Evolutionary conservation across 1,140 invertebrate species (phyloP).

Genomic region (Monochamus saltuarius): DNA sequence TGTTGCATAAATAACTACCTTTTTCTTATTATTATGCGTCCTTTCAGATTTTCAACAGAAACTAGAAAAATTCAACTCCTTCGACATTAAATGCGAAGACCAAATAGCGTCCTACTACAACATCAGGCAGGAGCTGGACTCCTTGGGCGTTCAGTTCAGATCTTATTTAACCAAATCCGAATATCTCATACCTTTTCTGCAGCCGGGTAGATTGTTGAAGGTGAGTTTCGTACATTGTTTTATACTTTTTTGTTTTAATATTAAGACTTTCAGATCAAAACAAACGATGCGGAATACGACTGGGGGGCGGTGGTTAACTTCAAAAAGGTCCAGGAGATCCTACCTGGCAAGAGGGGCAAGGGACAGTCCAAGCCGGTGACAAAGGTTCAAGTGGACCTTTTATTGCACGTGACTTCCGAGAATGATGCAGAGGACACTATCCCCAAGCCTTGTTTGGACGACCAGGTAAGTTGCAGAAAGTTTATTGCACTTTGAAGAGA

Average conservation of each 20-base stretch:
- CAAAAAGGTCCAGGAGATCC: slow-evolving; percentile 65
- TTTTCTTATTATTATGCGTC: too few relatives aligned
- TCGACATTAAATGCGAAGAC: slow-evolving; percentile 72
- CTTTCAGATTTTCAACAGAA: slow-evolving; percentile 71
- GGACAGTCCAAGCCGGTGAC: slow-evolving; percentile 60
- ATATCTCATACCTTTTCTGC: slow-evolving; percentile 90
- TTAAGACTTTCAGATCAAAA: slow-evolving; percentile 69
- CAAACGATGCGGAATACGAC: slow-evolving; percentile 84
- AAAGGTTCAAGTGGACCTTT: slow-evolving; percentile 76
- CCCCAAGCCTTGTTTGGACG: slow-evolving; percentile 65
- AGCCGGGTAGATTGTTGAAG: slow-evolving; percentile 90
- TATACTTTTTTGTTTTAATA: slow-evolving; percentile 48
- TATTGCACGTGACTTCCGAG: slow-evolving; percentile 71
- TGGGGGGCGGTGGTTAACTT: slow-evolving; percentile 97
- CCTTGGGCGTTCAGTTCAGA: slow-evolving; percentile 72
- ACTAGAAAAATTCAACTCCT: slow-evolving; percentile 64
- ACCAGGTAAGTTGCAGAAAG: slow-evolving; percentile 53
- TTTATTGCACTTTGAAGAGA: background rate
- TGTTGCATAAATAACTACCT: too few relatives aligned
- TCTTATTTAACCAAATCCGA: slow-evolving; percentile 81
- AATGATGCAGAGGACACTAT: slow-evolving; percentile 57
- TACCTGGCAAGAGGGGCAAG: slow-evolving; percentile 50
- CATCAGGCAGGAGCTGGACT: slow-evolving; percentile 78
- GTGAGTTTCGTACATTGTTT: slow-evolving; percentile 54
- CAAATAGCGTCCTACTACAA: slow-evolving; percentile 82